A percentile compares a stretch with the other conserved stretches of the same genome.
Conservation (phyloP, 2,888 invertebrate genomes). For the Panzeria rudis region DNA sequence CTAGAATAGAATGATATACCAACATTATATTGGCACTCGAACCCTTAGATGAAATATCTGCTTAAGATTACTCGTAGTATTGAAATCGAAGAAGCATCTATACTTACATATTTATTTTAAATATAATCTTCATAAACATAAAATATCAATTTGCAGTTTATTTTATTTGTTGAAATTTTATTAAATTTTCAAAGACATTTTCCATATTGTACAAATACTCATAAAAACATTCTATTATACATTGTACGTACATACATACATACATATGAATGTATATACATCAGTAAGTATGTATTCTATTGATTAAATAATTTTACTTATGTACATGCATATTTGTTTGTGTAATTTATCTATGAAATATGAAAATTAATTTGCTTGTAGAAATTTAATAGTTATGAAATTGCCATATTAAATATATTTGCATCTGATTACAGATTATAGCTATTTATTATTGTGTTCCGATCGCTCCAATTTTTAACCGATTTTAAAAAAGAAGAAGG, state of each 20-base stretch:
- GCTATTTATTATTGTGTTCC: no score
- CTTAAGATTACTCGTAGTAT: not conserved
- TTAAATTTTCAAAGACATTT: constrained; percentile 58
- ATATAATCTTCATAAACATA: constrained; percentile 10
- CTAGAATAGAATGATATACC: constrained; percentile 20
- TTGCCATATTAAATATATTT: constrained; percentile 52
- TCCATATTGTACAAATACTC: constrained; percentile 14
- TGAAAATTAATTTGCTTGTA: constrained; percentile 61
- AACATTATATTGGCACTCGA: constrained; percentile 21
- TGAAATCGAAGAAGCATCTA: not conserved
- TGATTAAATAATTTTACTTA: constrained; percentile 36
- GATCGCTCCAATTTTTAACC: no score
- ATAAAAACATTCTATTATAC: not conserved
- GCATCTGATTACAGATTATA: no score
- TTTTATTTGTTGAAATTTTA: constrained; percentile 60
- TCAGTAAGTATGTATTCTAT: not conserved
- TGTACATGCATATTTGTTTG: constrained; percentile 21
- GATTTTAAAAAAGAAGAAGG: no score
- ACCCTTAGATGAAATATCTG: constrained; percentile 8
- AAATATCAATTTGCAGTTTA: constrained; percentile 50
- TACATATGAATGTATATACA: no score
- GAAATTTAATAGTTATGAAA: constrained; percentile 58
- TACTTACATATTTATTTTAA: not conserved
- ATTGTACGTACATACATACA: no score
- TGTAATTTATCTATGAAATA: constrained; percentile 53